These are phyloP conservation scores for Drosophila koepferae DNA, from an alignment of 2,888 invertebrate species.

Conservation along the genomic window DNA sequence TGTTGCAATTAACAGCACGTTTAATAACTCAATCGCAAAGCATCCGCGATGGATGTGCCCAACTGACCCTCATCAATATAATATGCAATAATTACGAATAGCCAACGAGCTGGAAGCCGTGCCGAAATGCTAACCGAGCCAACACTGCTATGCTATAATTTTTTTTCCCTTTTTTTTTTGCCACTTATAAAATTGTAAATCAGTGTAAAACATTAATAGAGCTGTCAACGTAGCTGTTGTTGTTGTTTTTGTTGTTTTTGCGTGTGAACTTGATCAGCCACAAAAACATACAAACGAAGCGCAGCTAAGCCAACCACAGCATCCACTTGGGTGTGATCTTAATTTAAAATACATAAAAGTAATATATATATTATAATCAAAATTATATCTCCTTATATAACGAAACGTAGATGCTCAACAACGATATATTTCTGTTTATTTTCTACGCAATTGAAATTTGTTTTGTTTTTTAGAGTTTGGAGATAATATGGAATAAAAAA, in stretches of 20 bases:
- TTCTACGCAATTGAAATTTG: background rate
- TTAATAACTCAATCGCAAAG: slow-evolving; percentile 72
- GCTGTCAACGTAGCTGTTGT: slow-evolving; percentile 1
- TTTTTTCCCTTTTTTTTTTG: slow-evolving; percentile 30
- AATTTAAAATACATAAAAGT: slow-evolving; percentile 41
- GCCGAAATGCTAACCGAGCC: slow-evolving; percentile 18
- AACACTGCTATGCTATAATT: slow-evolving; percentile 42
- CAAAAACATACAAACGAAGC: slow-evolving; percentile 38
- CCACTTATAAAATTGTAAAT: slow-evolving; percentile 62
- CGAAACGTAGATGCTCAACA: slow-evolving; percentile 29
- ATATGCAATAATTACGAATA: slow-evolving; percentile 27
- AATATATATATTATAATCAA: background rate
- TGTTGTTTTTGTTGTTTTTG: slow-evolving; percentile 1
- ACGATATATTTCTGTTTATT: background rate
- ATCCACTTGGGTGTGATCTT: slow-evolving; percentile 60
- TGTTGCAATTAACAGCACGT: slow-evolving; percentile 65
- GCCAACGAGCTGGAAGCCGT: slow-evolving; percentile 9
- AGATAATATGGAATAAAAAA: no score
- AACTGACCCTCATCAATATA: slow-evolving; percentile 66
- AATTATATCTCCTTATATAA: rapidly evolving
- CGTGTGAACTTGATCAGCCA: slow-evolving; percentile 72
- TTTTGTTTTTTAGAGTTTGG: no score
- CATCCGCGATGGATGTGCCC: slow-evolving; percentile 18
- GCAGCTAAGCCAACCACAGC: slow-evolving; percentile 55
- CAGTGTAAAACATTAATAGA: slow-evolving; percentile 21